Conservation (phyloP, 1,140 invertebrate species). For the Papilio helenus region DNA sequence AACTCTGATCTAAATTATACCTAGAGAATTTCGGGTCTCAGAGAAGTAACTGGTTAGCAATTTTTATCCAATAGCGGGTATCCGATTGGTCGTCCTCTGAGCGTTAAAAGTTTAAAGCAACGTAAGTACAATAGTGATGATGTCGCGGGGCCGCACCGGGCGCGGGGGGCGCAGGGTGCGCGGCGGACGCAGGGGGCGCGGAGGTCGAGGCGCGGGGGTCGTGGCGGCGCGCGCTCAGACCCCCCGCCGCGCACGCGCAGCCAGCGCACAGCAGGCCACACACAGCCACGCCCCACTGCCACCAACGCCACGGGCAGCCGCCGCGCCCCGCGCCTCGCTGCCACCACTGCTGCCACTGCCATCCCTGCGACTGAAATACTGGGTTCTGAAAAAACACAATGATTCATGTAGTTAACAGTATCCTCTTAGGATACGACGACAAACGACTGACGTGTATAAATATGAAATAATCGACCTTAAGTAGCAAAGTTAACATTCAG, state of each 20-base stretch:
- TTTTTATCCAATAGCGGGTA: background rate
- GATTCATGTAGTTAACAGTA: background rate
- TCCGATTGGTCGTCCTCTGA: background rate
- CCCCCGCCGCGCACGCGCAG: conserved; percentile 20
- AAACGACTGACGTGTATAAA: background rate
- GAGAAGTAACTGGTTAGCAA: background rate
- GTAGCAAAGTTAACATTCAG: background rate
- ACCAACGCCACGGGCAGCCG: conserved; percentile 45
- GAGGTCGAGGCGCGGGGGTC: background rate
- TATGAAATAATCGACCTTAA: background rate
- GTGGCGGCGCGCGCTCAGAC: conserved; percentile 5
- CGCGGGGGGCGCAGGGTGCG: background rate
- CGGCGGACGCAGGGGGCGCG: background rate
- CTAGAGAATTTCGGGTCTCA: background rate
- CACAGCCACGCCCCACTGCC: conserved; percentile 32
- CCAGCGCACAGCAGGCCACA: conserved; percentile 6
- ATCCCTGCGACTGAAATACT: conserved; percentile 24
- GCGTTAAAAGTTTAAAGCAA: background rate
- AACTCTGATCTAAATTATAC: background rate
- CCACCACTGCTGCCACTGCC: conserved; percentile 45
- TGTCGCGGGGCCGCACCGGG: background rate
- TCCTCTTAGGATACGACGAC: background rate
- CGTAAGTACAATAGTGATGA: conserved; percentile 10
- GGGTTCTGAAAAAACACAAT: background rate
- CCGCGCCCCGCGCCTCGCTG: conserved; percentile 41